Evolutionary conservation across 2,888 invertebrate species (phyloP), one percentile per base, ranked within the genome.

Genomic region (Lithophane semibrunnea): DNA sequence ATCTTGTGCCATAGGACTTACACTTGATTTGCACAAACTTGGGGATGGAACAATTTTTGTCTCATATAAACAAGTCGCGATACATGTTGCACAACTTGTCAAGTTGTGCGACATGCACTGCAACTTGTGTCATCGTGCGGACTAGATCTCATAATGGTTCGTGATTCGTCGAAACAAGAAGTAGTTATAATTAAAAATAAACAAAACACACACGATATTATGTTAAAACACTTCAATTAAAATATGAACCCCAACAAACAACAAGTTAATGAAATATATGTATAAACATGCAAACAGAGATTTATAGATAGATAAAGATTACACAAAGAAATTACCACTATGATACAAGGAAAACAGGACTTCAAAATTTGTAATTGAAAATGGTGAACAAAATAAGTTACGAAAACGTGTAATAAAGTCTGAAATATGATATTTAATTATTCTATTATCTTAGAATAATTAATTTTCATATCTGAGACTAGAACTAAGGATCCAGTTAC

Each of bases 251-350:
- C 60, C 44, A 60, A 64, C 7, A 61, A 24, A 65, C 68, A 61
- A 61, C 58, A 73, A 54, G 49, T 61, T 73, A 29, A 73, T 72
- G 2, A 73, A 54, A 67, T 37, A 64, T 68, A 67, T 65, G 12
- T 71, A 67, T 49, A 65, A 77, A 79, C 87, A 85, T 86, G 86
- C 86, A 85, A 75, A 75, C 47, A 71, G 64, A 65, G 5, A 54
- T 16, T 70, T 68, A 60, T 52, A 71, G 56, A 42, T 24, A 73
- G 24, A 82, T 13, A 67, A 67, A 37, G 42, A 67, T 67, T 64
- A 65, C n/a, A 24, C 77, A 65, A n/a, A 49, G 2, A 49, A 66
- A 56, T 65, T 37, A 70, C 67, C 73, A 78, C 54, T 21, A 61
- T 58, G 52, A 73, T 79, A 52, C 79, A 63, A 73, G 42, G 54